These are phyloP conservation scores for Martes martes DNA, from an alignment of 2,113 vertebrate species.

Conservation along the genomic window DNA sequence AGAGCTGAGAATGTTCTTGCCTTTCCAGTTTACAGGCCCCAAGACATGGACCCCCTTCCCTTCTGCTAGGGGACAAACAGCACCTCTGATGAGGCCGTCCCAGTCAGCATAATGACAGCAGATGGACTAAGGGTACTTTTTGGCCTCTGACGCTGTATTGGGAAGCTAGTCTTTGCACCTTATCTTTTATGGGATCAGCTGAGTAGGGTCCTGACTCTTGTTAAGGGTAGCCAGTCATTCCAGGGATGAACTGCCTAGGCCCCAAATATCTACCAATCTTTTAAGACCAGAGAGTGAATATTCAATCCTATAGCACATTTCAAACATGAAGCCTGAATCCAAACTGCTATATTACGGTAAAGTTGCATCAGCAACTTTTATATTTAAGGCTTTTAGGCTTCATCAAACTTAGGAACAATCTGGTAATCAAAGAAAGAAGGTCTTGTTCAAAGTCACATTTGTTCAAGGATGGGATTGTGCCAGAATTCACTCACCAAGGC, in stretches of 20 bases:
- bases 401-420: neutral
- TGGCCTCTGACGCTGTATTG: neutral
- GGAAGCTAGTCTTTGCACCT: neutral
- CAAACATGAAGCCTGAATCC: neutral
- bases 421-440: neutral
- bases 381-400: neutral
- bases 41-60: neutral
- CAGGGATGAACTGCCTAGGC: neutral
- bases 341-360: neutral
- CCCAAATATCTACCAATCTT: neutral
- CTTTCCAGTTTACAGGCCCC: neutral
- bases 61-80: neutral
- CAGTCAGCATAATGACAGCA: neutral
- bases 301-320: neutral
- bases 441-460: slow-evolving; percentile 35
- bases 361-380: neutral
- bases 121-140: fast-evolving
- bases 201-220: neutral
- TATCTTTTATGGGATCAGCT: neutral
- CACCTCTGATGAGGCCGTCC: neutral
- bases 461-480: neutral
- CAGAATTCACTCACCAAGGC: neutral
- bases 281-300: neutral
- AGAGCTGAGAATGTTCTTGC: neutral
- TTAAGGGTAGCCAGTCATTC: neutral